Evolutionary conservation across 2,797 vertebrate species (phyloP), one percentile per base, ranked within the genome.

Genomic region (Danio aesculapii): DNA sequence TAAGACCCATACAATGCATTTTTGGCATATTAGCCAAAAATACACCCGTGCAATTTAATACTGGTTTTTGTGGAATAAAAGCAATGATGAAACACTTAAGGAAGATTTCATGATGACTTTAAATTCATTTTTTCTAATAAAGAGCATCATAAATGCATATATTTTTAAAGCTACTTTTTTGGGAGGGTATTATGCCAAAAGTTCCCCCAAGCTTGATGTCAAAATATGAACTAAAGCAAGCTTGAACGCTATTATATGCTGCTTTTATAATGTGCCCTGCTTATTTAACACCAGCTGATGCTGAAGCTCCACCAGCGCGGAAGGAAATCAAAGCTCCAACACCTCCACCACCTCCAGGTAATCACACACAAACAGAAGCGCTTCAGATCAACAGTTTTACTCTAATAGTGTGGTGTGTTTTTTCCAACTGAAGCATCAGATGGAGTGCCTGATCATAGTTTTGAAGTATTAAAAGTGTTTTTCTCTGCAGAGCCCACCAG

Each of bases 401-500:
- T 19, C 5, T 0, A 16, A 17, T n/a, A n/a, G n/a, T 30, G 13
- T 17, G n/a, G 30, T 1, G 5, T 62, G 41, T 19, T 53, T 67
- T n/a, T 30, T 30, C 59, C 6, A 50, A 12, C 11, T 12, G 3
- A 57, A 50, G 44, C 14, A 1, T 30, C 10, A 73, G 52, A 17
- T 46, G 6, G 12, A 59, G 53, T 47, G n/a, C 8, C 17, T 59
- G 13, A 11, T 57, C 43, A 13, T 2, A 43, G 19, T 53, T 66
- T n/a, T n/a, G 4, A 75, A 5, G 70, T 19, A 67, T 16, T 74
- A 2, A 21, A 46, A 0, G 43, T 0, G 63, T 1, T 50, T 53
- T 67, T 4, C 14, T 2, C 59, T 67, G 19, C 87, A 99, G 98
- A 96, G 81, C 94, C 95, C 1, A 98, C 97, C 68, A 97, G 96